Evolutionary conservation across 2,797 vertebrate species (phyloP).

Genomic region (Echiichthys vipera): DNA sequence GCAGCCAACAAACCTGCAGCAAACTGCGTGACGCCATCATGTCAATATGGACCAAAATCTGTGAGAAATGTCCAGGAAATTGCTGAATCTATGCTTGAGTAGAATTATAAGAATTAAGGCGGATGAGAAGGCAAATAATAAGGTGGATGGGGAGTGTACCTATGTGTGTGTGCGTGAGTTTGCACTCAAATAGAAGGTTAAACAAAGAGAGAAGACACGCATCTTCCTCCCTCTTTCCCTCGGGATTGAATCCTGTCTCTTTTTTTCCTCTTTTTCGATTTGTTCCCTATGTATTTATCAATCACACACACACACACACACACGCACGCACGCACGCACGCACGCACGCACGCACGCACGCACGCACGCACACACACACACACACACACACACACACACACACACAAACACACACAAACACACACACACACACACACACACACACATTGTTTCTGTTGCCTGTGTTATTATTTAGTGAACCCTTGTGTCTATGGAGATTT

Average conservation of each 20-base stretch:
- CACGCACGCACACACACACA: background rate
- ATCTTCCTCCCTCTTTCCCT: constrained; percentile 28
- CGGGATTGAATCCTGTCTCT: constrained; percentile 15
- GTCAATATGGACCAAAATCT: too few relatives aligned
- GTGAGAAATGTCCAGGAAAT: too few relatives aligned
- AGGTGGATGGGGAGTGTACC: too few relatives aligned
- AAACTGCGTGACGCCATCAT: too few relatives aligned
- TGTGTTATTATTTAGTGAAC: constrained; percentile 62
- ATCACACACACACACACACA: background rate
- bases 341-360: background rate
- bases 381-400: background rate
- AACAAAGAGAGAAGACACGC: constrained; percentile 44
- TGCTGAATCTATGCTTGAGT: too few relatives aligned
- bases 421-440: background rate
- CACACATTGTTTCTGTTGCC: constrained; percentile 15
- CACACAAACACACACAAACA: background rate
- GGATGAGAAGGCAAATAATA: too few relatives aligned
- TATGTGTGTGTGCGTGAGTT: background rate
- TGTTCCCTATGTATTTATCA: constrained; percentile 16
- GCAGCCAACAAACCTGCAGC: too few relatives aligned
- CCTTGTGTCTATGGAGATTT: constrained; percentile 69
- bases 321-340: background rate
- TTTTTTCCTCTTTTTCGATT: constrained; percentile 1
- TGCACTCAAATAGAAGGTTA: constrained; percentile 28
- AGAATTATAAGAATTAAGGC: too few relatives aligned